These are phyloP conservation scores for Phalloptychus januarius DNA, from an alignment of 2,797 vertebrate genomes.

Conservation along the genomic window DNA sequence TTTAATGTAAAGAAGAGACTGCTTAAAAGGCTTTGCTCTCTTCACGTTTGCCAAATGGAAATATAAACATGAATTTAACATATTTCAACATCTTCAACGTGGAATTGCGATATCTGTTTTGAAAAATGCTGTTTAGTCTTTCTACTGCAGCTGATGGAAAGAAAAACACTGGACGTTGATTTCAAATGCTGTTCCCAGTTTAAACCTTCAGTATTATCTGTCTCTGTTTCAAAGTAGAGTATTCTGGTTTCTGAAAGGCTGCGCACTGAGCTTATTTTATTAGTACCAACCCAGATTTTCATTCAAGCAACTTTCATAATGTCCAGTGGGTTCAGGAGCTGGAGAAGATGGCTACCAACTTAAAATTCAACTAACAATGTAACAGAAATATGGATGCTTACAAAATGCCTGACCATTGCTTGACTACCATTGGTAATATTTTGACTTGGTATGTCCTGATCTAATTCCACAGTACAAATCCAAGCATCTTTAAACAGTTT, in stretches of 20 bases:
- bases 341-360: too few species aligned
- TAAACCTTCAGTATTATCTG: neutral
- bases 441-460: too few species aligned
- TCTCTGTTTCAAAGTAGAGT: neutral
- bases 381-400: too few species aligned
- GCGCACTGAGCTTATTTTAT: neutral
- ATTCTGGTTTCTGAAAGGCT: neutral
- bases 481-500: too few species aligned
- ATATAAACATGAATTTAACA: neutral
- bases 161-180: constrained; percentile 8
- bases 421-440: too few species aligned
- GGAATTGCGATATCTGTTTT: constrained; percentile 47
- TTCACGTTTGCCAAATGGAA: constrained; percentile 7
- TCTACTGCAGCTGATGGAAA: constrained; percentile 21
- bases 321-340: too few species aligned
- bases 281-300: too few species aligned
- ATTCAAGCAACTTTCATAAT: too few species aligned
- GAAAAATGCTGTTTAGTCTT: constrained; percentile 19
- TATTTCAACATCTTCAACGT: constrained; percentile 12
- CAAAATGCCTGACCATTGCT: too few species aligned
- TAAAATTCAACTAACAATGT: too few species aligned
- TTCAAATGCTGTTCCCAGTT: neutral
- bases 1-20: constrained; percentile 10
- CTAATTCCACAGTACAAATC: too few species aligned
- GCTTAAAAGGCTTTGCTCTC: neutral